Evolutionary conservation across 1,140 invertebrate species (phyloP).

Genomic region (Bombus waltoni): DNA sequence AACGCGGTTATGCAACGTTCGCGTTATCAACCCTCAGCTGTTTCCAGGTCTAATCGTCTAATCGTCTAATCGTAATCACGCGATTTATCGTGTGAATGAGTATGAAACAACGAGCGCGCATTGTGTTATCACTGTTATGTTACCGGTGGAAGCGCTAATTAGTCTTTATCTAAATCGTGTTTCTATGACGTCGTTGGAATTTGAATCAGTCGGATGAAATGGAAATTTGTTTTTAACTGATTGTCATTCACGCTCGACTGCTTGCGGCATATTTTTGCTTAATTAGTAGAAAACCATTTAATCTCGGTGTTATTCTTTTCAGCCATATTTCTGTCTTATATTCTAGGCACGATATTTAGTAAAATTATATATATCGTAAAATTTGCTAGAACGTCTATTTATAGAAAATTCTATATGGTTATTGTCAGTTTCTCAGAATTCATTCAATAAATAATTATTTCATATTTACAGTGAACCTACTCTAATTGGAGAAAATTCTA

Average conservation of each 20-base stretch:
- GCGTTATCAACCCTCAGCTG: constrained; percentile 57
- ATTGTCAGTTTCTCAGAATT: no score
- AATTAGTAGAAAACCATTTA: background rate
- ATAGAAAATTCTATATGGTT: background rate
- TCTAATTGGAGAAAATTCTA: background rate
- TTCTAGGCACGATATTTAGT: background rate
- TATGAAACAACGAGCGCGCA: background rate
- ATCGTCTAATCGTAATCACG: constrained; percentile 6
- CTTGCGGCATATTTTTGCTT: background rate
- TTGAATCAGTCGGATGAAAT: background rate
- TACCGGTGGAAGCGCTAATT: background rate
- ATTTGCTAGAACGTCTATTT: background rate
- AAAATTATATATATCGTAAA: background rate
- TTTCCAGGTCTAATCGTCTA: background rate
- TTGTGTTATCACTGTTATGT: background rate
- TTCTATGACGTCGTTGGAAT: background rate
- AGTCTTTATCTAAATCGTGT: background rate
- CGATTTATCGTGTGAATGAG: constrained; percentile 21
- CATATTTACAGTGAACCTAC: background rate
- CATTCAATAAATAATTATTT: background rate
- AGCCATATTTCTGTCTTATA: background rate
- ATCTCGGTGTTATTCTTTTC: background rate
- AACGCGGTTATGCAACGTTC: constrained; percentile 51
- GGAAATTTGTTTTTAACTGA: background rate
- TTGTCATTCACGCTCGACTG: background rate